phyloP scores from a whole-genome alignment of 2,113 vertebrate species.

The Clinocottus analis region DNA sequence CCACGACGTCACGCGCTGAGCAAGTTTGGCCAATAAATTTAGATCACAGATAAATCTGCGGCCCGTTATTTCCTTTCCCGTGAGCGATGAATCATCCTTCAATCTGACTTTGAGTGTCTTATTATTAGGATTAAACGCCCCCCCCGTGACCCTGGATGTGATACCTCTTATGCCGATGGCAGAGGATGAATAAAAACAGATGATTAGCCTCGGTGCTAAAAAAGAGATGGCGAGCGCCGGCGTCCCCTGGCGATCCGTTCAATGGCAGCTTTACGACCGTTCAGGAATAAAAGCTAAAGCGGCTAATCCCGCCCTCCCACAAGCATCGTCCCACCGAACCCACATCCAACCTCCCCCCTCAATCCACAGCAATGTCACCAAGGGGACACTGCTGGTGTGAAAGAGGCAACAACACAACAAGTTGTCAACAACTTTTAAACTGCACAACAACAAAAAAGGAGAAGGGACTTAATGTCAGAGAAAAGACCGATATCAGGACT shows the following conservation, averaged over 20 bases:
- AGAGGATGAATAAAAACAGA: constrained; percentile 20
- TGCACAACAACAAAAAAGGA: not conserved
- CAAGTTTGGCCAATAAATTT: constrained; percentile 44
- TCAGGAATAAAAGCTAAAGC: constrained; percentile 69
- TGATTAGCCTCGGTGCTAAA: constrained; percentile 31
- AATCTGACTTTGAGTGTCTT: constrained; percentile 16
- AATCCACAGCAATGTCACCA: constrained; percentile 12
- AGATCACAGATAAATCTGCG: constrained; percentile 26
- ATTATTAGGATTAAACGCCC: constrained; percentile 29
- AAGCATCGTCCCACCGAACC: constrained; percentile 51
- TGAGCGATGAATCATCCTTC: constrained; percentile 41
- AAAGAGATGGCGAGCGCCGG: constrained; percentile 42
- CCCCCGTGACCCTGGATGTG: constrained; percentile 3
- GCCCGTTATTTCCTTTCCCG: constrained; percentile 30
- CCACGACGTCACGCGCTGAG: constrained; percentile 34
- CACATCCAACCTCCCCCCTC: not conserved
- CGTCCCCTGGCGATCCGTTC: constrained; percentile 54
- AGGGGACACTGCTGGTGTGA: constrained; percentile 16
- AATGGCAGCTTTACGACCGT: constrained; percentile 80
- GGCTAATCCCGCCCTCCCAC: constrained; percentile 68
- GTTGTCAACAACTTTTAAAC: not conserved
- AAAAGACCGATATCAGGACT: constrained; percentile 12
- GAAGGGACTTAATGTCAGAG: not conserved
- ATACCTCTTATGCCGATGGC: constrained; percentile 14
- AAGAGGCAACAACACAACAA: not conserved